These are phyloP conservation scores for Aethina tumida DNA, from an alignment of 1,140 invertebrate genomes.

Conservation along the genomic window DNA sequence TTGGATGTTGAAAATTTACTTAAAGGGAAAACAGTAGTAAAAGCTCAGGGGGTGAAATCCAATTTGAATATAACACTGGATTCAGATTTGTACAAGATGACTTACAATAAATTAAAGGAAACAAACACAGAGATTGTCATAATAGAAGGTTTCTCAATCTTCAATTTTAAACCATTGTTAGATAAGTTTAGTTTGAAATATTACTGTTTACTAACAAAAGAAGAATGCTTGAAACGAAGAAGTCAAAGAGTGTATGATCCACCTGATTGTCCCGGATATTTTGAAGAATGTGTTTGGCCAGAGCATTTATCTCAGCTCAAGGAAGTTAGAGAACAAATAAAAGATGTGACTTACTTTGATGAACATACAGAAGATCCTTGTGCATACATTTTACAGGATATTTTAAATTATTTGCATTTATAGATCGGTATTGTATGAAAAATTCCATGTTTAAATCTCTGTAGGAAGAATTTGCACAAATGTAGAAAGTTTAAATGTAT, in stretches of 20 bases:
- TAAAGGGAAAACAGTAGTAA: constrained; percentile 17
- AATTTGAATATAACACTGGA: constrained; percentile 5
- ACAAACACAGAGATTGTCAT: constrained; percentile 48
- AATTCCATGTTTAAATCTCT: too few species aligned
- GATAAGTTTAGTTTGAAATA: constrained; percentile 61
- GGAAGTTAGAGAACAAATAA: constrained; percentile 17
- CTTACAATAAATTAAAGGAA: constrained; percentile 14
- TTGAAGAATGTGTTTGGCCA: constrained; percentile 69
- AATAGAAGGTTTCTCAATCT: constrained; percentile 66
- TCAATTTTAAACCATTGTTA: constrained; percentile 53
- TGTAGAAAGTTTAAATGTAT: too few species aligned
- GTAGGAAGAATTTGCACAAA: too few species aligned
- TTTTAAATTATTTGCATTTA: constrained; percentile 11
- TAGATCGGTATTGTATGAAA: too few species aligned
- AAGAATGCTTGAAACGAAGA: constrained; percentile 52
- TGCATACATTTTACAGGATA: constrained; percentile 20
- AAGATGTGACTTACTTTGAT: constrained; percentile 22
- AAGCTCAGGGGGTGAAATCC: background rate
- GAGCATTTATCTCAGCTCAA: constrained; percentile 34
- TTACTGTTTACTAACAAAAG: constrained; percentile 57
- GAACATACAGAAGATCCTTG: constrained; percentile 10
- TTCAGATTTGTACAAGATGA: background rate
- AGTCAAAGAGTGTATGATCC: constrained; percentile 56
- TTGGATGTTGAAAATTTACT: constrained; percentile 42
- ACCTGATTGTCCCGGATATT: constrained; percentile 69